phyloP scores from a whole-genome alignment of 2,113 vertebrate species.

The Oryzias melastigma region DNA sequence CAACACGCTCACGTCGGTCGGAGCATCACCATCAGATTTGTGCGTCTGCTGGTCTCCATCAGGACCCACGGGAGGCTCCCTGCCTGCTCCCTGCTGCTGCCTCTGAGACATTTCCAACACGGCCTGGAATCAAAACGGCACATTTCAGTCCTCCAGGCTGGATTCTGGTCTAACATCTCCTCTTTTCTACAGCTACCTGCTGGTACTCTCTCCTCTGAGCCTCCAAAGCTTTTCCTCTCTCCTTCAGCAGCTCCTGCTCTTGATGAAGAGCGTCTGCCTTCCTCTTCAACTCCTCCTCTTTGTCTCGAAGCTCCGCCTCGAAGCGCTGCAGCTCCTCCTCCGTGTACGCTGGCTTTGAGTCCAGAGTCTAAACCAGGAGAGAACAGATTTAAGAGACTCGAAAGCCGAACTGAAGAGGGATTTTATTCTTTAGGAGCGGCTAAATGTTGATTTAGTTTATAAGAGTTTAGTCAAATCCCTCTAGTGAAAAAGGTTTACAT shows the following conservation, averaged over 20 bases:
- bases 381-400: too few relatives aligned
- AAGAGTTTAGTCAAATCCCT: too few relatives aligned
- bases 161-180: not conserved
- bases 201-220: conserved; percentile 88
- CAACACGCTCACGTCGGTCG: not conserved
- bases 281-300: conserved; percentile 83
- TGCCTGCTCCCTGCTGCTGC: conserved; percentile 69
- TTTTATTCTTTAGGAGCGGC: too few relatives aligned
- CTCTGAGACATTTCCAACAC: conserved; percentile 88
- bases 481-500: too few relatives aligned
- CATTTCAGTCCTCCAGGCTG: not conserved
- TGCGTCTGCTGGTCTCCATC: conserved; percentile 69
- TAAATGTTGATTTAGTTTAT: too few relatives aligned
- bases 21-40: conserved; percentile 59
- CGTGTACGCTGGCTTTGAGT: conserved; percentile 80
- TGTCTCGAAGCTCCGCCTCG: conserved; percentile 80
- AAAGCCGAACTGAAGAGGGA: too few relatives aligned
- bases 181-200: conserved; percentile 74
- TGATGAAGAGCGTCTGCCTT: conserved; percentile 79
- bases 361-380: conserved; percentile 78
- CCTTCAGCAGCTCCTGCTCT: conserved; percentile 85
- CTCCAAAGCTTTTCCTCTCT: conserved; percentile 85
- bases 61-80: conserved; percentile 65
- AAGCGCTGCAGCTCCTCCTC: conserved; percentile 87
- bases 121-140: conserved; percentile 64